Evolutionary conservation across 2,113 vertebrate genomes (phyloP), one percentile per base, ranked within the genome.

Genomic region (Lipotes vexillifer): DNA sequence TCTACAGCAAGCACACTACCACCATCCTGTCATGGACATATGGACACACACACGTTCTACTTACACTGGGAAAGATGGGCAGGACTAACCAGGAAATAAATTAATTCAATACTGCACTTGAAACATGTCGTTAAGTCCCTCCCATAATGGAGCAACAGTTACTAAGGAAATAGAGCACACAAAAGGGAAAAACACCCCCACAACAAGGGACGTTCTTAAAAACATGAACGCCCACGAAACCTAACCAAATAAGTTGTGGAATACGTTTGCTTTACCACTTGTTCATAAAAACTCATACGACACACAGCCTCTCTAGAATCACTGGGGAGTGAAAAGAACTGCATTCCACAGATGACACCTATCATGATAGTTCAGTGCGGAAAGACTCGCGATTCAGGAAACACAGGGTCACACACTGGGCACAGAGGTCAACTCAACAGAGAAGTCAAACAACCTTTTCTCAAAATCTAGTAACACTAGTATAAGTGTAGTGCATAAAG

Each of bases 151-250:
- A 90, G 95, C 93, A 94, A 96, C 90, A 77, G 97, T 97, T 90
- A 97, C 97, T 96, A 97, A 96, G 94, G 96, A 97, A 97, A 98
- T 75, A 80, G 72, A 97, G 75, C 74, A 82, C 49, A 52, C 65
- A 38, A 95, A 69, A 8, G n/a, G 33, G 95, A 97, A 96, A 94
- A 96, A 96, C 88, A 92, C 59, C 93, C 95, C 93, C 88, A 88
- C 88, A 96, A 88, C 85, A 96, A 97, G 77, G 84, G 71, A 72
- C 65, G 49, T 52, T 77, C 85, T 85, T 66, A 18, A 49, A 90
- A 69, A 90, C 12, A 82, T 7, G 29, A 97, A 85, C 80, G 78
- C 71, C 87, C 91, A 81, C 90, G 55, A 93, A 90, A 83, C 44
- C 52, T 36, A 90, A 94, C 59, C 72, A 44, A 95, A 6, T 52